phyloP scores from a whole-genome alignment of 1,140 invertebrate species.

The Drosophila bifasciata region DNA sequence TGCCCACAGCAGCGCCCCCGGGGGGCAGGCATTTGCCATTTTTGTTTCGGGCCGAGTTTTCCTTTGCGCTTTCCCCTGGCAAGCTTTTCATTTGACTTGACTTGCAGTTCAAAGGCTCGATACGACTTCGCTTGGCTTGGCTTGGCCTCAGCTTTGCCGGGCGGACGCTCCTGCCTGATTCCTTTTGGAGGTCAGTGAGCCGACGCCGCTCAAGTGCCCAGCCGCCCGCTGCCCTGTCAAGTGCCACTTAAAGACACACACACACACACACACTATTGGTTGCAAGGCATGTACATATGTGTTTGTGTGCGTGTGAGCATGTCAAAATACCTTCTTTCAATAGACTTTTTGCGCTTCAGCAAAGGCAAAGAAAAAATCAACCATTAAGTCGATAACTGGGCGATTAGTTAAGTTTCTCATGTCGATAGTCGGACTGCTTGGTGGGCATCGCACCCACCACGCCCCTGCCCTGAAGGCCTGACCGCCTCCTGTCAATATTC shows the following conservation, averaged over 20 bases:
- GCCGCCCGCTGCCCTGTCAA: constrained; percentile 63
- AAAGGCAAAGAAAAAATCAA: constrained; percentile 56
- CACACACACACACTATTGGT: no score
- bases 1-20: background rate
- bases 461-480: constrained; percentile 1
- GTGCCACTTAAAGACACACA: constrained; percentile 49
- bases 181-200: constrained; percentile 57
- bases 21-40: constrained; percentile 15
- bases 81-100: constrained; percentile 77
- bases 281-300: constrained; percentile 14
- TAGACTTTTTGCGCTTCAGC: constrained; percentile 45
- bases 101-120: constrained; percentile 75
- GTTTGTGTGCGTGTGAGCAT: constrained; percentile 37
- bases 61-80: constrained; percentile 40
- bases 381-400: constrained; percentile 79
- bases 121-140: no score
- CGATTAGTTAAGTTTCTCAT: constrained; percentile 78
- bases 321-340: constrained; percentile 73
- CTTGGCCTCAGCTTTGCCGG: no score
- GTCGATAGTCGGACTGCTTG: constrained; percentile 57
- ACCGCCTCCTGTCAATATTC: constrained; percentile 73
- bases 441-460: constrained; percentile 3
- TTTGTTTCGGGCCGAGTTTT: constrained; percentile 45
- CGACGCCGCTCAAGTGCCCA: constrained; percentile 31
- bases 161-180: constrained; percentile 27